Conservation (phyloP, 2,113 vertebrate genomes). For the Ailurus styani region DNA sequence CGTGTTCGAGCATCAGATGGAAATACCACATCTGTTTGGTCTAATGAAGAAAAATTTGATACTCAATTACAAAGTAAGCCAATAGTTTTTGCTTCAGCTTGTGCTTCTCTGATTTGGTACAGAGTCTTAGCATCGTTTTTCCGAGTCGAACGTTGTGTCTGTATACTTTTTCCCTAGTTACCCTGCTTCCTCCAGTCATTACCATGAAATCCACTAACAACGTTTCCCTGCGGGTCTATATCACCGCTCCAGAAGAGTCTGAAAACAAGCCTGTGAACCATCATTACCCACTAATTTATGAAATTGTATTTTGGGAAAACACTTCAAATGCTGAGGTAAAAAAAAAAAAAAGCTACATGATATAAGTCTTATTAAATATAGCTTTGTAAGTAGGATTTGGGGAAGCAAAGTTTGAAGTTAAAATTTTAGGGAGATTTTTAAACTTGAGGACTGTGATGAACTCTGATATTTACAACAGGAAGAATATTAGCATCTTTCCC, state of each 20-base stretch:
- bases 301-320: conserved; percentile 74
- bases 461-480: not conserved
- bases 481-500: not conserved
- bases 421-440: not conserved
- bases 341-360: not conserved
- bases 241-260: conserved; percentile 38
- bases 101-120: not conserved
- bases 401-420: not conserved
- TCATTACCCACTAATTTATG: conserved; percentile 49
- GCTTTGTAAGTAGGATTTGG: not conserved
- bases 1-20: conserved; percentile 67
- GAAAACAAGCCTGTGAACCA: not conserved
- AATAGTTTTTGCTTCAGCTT: not conserved
- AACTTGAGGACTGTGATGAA: not conserved
- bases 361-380: not conserved
- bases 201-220: conserved; percentile 46
- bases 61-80: conserved; percentile 66
- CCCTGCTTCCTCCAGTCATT: conserved; percentile 68
- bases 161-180: conserved; percentile 44
- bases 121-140: not conserved
- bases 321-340: conserved; percentile 71
- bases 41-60: conserved; percentile 65
- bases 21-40: conserved; percentile 69
- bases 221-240: conserved; percentile 57
- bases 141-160: not conserved